These are phyloP conservation scores for Poecilia gillii DNA, from an alignment of 2,797 vertebrate genomes.

Conservation along the genomic window DNA sequence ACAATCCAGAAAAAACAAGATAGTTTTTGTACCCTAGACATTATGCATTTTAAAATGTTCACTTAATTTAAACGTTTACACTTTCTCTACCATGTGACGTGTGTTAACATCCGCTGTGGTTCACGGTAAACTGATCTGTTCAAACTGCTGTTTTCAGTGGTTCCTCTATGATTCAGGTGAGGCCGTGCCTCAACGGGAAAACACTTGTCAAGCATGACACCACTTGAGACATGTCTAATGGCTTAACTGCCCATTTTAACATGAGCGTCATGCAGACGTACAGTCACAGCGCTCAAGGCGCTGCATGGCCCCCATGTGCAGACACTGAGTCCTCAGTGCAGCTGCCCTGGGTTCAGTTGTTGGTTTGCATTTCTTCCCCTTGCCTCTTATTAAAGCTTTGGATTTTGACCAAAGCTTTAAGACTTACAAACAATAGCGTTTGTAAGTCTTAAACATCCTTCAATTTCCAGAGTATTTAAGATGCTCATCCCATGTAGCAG, in stretches of 20 bases:
- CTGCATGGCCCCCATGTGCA: neutral
- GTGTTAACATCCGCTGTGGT: neutral
- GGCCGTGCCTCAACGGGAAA: conserved; percentile 12
- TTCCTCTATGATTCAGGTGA: conserved; percentile 4
- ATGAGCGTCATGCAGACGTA: conserved; percentile 38
- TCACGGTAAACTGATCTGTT: neutral
- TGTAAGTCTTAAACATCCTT: conserved; percentile 65
- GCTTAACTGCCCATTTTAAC: conserved; percentile 59
- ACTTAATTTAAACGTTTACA: neutral
- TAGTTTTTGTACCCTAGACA: neutral
- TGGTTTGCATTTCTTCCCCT: neutral
- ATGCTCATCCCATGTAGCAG: conserved; percentile 26
- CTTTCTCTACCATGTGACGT: neutral
- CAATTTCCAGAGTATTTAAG: conserved; percentile 62
- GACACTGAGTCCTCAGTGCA: neutral
- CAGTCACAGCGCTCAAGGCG: conserved; percentile 30
- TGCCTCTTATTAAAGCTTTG: neutral
- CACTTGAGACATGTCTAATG: conserved; percentile 45
- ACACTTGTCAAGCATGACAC: conserved; percentile 56
- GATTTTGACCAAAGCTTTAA: conserved; percentile 55
- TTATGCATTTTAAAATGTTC: neutral
- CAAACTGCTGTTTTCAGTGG: neutral
- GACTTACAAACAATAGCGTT: conserved; percentile 23
- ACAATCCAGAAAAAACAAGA: neutral
- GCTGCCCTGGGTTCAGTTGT: neutral